Evolutionary conservation across 2,797 vertebrate species (phyloP).

Genomic region (Tachyglossus aculeatus): DNA sequence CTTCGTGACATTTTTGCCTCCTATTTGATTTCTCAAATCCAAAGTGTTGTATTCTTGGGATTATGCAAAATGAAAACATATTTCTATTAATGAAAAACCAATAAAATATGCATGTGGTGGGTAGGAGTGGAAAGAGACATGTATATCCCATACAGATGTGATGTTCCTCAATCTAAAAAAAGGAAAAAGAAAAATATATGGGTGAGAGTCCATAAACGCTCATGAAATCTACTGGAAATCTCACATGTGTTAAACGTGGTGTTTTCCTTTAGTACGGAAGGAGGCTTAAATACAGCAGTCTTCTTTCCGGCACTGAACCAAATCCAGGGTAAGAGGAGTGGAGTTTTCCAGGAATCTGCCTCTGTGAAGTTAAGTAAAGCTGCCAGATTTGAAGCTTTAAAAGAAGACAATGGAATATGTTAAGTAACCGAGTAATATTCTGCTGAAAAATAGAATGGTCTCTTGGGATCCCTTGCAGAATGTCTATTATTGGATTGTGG

Average conservation of each 20-base stretch:
- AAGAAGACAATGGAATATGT: not conserved
- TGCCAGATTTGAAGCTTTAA: not conserved
- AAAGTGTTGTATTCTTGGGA: not conserved
- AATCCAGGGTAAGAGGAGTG: not conserved
- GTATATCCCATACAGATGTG: not conserved
- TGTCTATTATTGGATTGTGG: not conserved
- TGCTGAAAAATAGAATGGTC: not conserved
- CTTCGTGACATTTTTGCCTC: not conserved
- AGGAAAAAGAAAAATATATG: too few species aligned
- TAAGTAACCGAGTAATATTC: conserved; percentile 28
- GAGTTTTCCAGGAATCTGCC: not conserved
- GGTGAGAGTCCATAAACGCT: too few species aligned
- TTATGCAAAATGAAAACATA: not conserved
- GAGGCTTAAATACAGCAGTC: too few species aligned
- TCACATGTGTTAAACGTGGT: too few species aligned
- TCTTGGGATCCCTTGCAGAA: not conserved
- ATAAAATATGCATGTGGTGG: not conserved
- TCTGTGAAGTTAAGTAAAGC: conserved; percentile 14
- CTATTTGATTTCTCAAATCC: not conserved
- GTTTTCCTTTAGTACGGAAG: too few species aligned
- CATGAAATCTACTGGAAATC: too few species aligned
- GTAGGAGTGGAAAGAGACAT: not conserved
- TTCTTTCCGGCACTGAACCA: not conserved
- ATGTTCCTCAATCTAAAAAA: too few species aligned
- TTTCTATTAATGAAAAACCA: rapidly evolving